Evolutionary conservation across 2,888 invertebrate genomes (phyloP).

Genomic region (Chromoteleia sp.): DNA sequence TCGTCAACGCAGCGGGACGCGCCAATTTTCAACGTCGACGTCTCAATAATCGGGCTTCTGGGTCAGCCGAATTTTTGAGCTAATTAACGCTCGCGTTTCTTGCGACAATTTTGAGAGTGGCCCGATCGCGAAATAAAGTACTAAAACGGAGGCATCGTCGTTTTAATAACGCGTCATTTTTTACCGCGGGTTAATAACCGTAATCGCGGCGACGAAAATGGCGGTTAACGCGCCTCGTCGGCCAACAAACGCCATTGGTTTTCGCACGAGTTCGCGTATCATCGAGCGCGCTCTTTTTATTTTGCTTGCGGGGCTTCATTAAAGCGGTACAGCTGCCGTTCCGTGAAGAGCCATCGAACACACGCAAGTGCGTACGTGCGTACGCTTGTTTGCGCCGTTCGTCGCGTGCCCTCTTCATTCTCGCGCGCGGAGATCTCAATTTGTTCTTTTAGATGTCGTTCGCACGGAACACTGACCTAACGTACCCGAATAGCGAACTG

Average conservation of each 20-base stretch:
- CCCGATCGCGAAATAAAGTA: slow-evolving; percentile 3
- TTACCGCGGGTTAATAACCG: slow-evolving; percentile 51
- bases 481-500: slow-evolving; percentile 48
- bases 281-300: slow-evolving; percentile 53
- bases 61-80: slow-evolving; percentile 2
- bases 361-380: slow-evolving; percentile 52
- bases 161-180: slow-evolving; percentile 38
- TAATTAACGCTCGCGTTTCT: background rate
- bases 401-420: slow-evolving; percentile 64
- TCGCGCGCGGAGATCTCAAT: slow-evolving; percentile 57
- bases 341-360: slow-evolving; percentile 51
- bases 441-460: slow-evolving; percentile 61
- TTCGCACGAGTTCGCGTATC: slow-evolving; percentile 61
- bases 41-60: slow-evolving; percentile 22
- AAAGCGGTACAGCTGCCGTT: slow-evolving; percentile 68
- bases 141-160: slow-evolving; percentile 26
- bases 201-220: slow-evolving; percentile 44
- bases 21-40: too few relatives aligned
- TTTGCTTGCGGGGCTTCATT: slow-evolving; percentile 60
- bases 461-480: slow-evolving; percentile 74
- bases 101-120: background rate
- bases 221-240: slow-evolving; percentile 37
- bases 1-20: too few relatives aligned
- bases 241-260: slow-evolving; percentile 38
- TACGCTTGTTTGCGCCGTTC: slow-evolving; percentile 31